Percentiles rank a stretch among this genome's conserved stretches.
Evolutionary conservation across 1,140 invertebrate species (phyloP).

Genomic region (Drosophila ohnishii): DNA sequence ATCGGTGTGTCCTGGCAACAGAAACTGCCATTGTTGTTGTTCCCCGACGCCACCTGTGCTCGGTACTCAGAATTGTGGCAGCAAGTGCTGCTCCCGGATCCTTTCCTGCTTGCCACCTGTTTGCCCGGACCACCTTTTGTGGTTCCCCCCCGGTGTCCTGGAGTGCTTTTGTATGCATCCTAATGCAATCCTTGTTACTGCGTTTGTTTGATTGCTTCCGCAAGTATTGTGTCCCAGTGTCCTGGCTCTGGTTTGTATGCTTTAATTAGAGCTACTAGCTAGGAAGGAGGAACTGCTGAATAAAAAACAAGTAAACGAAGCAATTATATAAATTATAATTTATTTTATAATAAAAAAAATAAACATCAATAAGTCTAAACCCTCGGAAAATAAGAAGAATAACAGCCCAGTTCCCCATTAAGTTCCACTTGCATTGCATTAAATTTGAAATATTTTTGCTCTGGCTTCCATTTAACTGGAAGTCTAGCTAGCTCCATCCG

Average conservation of each 20-base stretch:
- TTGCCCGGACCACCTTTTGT: constrained; percentile 41
- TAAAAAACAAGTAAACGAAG: too few species aligned
- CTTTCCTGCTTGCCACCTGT: constrained; percentile 35
- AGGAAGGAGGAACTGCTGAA: too few species aligned
- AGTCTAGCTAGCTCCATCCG: constrained; percentile 2
- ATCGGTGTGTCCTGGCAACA: constrained; percentile 37
- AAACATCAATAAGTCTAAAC: neutral
- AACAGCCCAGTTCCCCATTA: neutral
- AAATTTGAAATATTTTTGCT: constrained; percentile 13
- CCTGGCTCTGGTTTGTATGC: constrained; percentile 14
- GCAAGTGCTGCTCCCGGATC: constrained; percentile 26
- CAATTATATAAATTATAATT: neutral
- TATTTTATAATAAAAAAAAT: neutral
- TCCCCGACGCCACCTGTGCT: neutral
- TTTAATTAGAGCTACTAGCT: constrained; percentile 22
- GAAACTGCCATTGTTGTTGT: constrained; percentile 40
- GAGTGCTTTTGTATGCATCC: constrained; percentile 53
- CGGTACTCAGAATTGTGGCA: constrained; percentile 23
- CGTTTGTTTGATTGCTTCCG: constrained; percentile 54
- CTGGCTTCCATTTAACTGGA: constrained; percentile 7
- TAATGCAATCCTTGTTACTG: constrained; percentile 53
- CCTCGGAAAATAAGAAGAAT: neutral
- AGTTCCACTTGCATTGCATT: constrained; percentile 5
- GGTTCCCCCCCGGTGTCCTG: constrained; percentile 41
- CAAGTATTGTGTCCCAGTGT: constrained; percentile 26